Evolutionary conservation across 1,140 invertebrate species (phyloP).

Genomic region (Trichogramma pretiosum): DNA sequence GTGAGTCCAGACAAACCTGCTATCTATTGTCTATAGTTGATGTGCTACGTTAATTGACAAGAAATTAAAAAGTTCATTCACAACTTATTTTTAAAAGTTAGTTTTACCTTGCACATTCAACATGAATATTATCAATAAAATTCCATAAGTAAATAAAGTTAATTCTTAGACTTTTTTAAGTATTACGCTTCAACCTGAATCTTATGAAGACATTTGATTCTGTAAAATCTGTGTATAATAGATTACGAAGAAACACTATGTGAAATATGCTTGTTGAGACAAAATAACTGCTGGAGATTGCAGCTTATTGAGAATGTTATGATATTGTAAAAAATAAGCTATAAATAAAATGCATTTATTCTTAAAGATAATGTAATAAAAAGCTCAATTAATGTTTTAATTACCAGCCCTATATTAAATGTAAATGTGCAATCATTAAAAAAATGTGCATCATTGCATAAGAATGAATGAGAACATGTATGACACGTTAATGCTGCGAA

Average conservation of each 20-base stretch:
- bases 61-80: slow-evolving; percentile 4
- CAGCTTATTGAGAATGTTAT: slow-evolving; percentile 8
- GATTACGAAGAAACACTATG: slow-evolving; percentile 1
- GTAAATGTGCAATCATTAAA: too few relatives aligned
- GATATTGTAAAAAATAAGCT: slow-evolving; percentile 7
- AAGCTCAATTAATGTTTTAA: too few relatives aligned
- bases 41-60: slow-evolving; percentile 9
- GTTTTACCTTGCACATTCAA: slow-evolving; percentile 6
- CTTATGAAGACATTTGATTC: background rate
- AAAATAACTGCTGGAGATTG: background rate
- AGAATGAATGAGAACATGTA: too few relatives aligned
- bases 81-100: slow-evolving; percentile 7
- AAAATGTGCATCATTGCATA: too few relatives aligned
- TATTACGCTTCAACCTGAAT: slow-evolving; percentile 4
- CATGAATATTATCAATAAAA: slow-evolving; percentile 7
- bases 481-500: too few relatives aligned
- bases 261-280: background rate
- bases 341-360: slow-evolving; percentile 15
- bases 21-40: slow-evolving; percentile 14
- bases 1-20: slow-evolving; percentile 1
- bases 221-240: background rate
- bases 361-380: slow-evolving; percentile 18
- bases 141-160: background rate
- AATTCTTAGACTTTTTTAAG: slow-evolving; percentile 10
- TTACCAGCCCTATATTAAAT: too few relatives aligned